Evolutionary conservation across 2,888 invertebrate species (phyloP), one percentile per base, ranked within the genome.

Genomic region (Drosophila diplacantha): DNA sequence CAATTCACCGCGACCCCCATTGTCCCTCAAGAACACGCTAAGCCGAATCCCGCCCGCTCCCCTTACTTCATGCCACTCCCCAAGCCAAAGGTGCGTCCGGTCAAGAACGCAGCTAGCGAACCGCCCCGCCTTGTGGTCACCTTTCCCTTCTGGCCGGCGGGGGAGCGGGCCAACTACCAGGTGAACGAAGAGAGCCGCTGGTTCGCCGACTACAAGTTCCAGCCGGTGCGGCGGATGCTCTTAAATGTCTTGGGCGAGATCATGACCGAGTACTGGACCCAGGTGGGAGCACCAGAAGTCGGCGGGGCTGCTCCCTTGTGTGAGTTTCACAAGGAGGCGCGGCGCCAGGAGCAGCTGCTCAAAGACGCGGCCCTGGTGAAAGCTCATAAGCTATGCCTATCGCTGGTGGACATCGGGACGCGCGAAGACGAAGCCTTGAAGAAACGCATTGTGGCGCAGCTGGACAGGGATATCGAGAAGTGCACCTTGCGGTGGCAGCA

Each of bases 71-170:
- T 26, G 16, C 7, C 35, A 6, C 39, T 35, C 12, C 59, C 59
- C 8, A 68, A 37, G 12, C 65, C 65, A 6, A 46, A 39, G 9
- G 1, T 38, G 8, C 35, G 37, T 3, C 5, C 3, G 7, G 4
- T 5, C 1, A 18, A 14, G 12, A 32, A 22, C 12, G 18, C n/a
- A 9, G 18, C 2, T 14, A 12, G 44, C n/a, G 12, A 9, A 4
- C 38, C 24, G 6, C 20, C 34, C 9, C 16, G 18, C n/a, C 18
- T n/a, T 7, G 51, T 51, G 12, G 65, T 68, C 20, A 8, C 49
- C 47, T 66, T 66, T 32, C 52, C 59, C 6, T 66, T 66, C 14
- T 66, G 65, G 65, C 68, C 52, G 2, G 54, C 29, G 3, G 60
- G 56, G 8, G 12, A 54, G 20, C 32, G 41, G 12, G 47, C 70